These are phyloP conservation scores for Drosophila anomalata DNA, from an alignment of 2,888 invertebrate genomes.

Conservation along the genomic window DNA sequence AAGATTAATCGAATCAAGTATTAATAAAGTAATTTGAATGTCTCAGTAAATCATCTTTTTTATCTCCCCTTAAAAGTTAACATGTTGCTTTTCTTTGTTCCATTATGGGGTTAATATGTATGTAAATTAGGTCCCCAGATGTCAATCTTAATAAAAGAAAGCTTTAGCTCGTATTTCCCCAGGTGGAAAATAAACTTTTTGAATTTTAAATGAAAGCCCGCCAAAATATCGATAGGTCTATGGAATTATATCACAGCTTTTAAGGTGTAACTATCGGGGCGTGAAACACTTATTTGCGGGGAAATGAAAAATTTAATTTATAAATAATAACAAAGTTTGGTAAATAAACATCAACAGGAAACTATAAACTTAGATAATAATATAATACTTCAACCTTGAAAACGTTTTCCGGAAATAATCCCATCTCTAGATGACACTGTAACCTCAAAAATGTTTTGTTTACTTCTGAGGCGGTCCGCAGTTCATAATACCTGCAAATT, in stretches of 20 bases:
- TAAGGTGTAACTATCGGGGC: not conserved
- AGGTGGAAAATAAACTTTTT: not conserved
- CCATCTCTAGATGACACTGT: constrained; percentile 16
- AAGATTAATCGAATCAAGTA: constrained; percentile 51
- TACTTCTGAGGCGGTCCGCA: constrained; percentile 79
- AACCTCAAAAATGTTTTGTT: constrained; percentile 81
- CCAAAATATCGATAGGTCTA: constrained; percentile 3
- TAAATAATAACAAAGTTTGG: not conserved
- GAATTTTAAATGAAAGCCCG: constrained; percentile 25
- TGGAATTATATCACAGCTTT: not conserved
- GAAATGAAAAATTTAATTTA: not conserved
- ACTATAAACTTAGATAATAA: not conserved
- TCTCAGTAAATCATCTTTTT: constrained; percentile 5
- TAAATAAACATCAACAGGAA: not conserved
- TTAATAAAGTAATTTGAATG: constrained; percentile 54
- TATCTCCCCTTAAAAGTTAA: not conserved
- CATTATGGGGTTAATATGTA: constrained; percentile 19
- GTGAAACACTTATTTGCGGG: not conserved
- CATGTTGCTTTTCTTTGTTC: constrained; percentile 13
- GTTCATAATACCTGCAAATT: constrained; percentile 61
- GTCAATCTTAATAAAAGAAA: constrained; percentile 10
- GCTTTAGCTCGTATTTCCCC: constrained; percentile 14
- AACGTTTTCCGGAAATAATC: not conserved
- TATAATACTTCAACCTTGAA: not conserved
- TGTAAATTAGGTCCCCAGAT: constrained; percentile 18